phyloP scores from a whole-genome alignment of 2,797 vertebrate genomes.

The Telmatherina bonti region DNA sequence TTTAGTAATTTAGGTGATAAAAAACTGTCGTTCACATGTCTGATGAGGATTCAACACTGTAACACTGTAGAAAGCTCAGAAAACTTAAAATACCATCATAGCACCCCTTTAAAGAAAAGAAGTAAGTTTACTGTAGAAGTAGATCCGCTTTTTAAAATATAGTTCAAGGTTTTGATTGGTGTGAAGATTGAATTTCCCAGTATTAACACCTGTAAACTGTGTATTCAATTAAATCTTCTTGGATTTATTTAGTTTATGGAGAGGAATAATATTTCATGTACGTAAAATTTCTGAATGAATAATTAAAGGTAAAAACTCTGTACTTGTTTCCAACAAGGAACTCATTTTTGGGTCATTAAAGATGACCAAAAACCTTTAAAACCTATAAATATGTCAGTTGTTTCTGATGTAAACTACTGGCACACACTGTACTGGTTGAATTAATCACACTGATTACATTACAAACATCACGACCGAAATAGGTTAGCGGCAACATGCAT shows the following conservation, averaged over 20 bases:
- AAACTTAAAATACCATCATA: no score
- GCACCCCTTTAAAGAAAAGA: no score
- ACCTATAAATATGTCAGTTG: not conserved
- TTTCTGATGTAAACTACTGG: not conserved
- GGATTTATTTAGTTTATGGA: conserved; percentile 1
- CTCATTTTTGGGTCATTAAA: not conserved
- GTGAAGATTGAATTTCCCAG: not conserved
- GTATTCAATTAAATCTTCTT: conserved; percentile 18
- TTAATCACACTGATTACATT: not conserved
- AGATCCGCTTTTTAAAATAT: not conserved
- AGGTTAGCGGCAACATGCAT: not conserved
- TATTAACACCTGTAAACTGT: conserved; percentile 22
- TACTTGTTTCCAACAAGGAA: not conserved
- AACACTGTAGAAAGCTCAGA: no score
- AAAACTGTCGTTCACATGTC: no score
- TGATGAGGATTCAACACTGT: no score
- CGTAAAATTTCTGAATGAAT: conserved; percentile 5
- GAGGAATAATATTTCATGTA: not conserved
- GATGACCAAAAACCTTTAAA: not conserved
- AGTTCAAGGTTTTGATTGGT: conserved; percentile 24
- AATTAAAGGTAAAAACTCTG: not conserved
- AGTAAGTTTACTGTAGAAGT: not conserved
- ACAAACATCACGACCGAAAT: not conserved
- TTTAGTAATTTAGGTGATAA: no score
- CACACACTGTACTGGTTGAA: not conserved